These are phyloP conservation scores for Pantherophis guttatus DNA, from an alignment of 2,113 vertebrate species.

Conservation along the genomic window DNA sequence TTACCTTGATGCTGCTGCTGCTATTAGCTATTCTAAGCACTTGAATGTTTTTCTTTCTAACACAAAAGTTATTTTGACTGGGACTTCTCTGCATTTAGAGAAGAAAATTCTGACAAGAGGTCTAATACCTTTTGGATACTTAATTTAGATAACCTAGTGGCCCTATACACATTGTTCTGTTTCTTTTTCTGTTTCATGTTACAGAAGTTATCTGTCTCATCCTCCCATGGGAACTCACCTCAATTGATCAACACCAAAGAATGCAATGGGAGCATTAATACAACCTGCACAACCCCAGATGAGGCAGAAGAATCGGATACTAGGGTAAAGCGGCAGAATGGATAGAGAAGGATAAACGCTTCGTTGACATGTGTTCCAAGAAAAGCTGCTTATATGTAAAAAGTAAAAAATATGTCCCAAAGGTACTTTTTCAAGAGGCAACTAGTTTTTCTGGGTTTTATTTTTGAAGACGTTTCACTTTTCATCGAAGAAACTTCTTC, in stretches of 20 bases:
- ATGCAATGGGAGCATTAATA: constrained; percentile 71
- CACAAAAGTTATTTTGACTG: not conserved
- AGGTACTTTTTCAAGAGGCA: too few relatives aligned
- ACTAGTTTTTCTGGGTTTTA: too few relatives aligned
- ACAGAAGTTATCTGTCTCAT: constrained; percentile 82
- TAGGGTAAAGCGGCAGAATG: constrained; percentile 65
- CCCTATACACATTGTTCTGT: not conserved
- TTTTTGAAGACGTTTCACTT: too few relatives aligned
- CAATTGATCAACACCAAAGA: constrained; percentile 81
- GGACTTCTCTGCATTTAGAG: not conserved
- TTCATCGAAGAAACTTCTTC: too few relatives aligned
- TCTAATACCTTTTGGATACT: not conserved
- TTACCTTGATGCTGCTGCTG: not conserved
- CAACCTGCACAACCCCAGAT: constrained; percentile 63
- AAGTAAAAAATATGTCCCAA: not conserved
- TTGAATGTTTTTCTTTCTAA: not conserved
- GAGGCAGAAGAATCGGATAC: constrained; percentile 71
- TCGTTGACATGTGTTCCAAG: not conserved
- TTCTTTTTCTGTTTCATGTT: not conserved
- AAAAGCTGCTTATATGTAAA: not conserved
- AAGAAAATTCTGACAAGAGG: not conserved
- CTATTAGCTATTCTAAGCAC: not conserved
- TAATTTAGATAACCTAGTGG: not conserved
- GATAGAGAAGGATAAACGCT: not conserved
- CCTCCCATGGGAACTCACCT: constrained; percentile 84